Percentiles rank a stretch among this genome's conserved stretches.
Conservation (phyloP, 2,888 invertebrate genomes). For the Scrobipalpa costella region DNA sequence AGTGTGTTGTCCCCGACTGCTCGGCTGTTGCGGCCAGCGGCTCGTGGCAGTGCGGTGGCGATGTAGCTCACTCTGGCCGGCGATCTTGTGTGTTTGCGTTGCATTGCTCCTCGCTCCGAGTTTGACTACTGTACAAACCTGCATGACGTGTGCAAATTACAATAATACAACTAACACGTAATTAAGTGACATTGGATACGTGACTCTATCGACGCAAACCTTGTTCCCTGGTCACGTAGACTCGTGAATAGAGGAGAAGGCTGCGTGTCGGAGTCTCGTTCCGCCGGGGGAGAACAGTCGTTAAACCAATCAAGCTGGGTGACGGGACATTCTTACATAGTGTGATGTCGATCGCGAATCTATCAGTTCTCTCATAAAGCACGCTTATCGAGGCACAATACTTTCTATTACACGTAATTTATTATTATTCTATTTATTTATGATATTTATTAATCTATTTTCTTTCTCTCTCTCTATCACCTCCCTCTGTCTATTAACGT, state of each 20-base stretch:
- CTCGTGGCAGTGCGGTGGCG: constrained; percentile 38
- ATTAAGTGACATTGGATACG: constrained; percentile 37
- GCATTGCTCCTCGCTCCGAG: constrained; percentile 56
- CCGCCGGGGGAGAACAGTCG: constrained; percentile 48
- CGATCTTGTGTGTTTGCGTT: constrained; percentile 75
- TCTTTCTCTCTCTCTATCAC: constrained; percentile 59
- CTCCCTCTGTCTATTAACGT: constrained; percentile 57
- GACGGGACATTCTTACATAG: constrained; percentile 37
- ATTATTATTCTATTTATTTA: constrained; percentile 52
- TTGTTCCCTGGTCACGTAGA: constrained; percentile 55
- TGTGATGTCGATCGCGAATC: constrained; percentile 45
- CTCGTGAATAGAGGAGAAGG: constrained; percentile 54
- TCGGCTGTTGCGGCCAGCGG: constrained; percentile 43
- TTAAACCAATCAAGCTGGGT: constrained; percentile 51
- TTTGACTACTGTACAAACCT: constrained; percentile 63
- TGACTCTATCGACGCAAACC: constrained; percentile 39
- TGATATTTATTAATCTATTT: constrained; percentile 46
- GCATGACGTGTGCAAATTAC: constrained; percentile 48
- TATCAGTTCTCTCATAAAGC: constrained; percentile 38
- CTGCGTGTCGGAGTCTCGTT: constrained; percentile 42
- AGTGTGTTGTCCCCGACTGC: constrained; percentile 48
- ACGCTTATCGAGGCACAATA: constrained; percentile 54
- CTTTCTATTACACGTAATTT: constrained; percentile 41
- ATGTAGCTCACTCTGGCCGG: constrained; percentile 76
- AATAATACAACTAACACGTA: constrained; percentile 38